These are phyloP conservation scores for Chaunax sp. DNA, from an alignment of 2,797 vertebrate species.

Conservation along the genomic window DNA sequence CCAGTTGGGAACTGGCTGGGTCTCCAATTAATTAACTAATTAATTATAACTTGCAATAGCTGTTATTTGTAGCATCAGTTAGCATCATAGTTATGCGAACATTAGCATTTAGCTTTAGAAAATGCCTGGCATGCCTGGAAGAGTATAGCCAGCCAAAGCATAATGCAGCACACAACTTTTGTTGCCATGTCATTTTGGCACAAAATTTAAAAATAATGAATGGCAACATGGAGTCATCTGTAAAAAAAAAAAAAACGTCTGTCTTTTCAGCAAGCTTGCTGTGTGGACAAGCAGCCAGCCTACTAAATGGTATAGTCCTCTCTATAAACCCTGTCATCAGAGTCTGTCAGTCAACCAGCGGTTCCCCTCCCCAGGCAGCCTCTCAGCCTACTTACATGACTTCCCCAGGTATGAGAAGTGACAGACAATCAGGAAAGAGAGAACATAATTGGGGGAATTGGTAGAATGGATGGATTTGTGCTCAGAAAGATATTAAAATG, in stretches of 20 bases:
- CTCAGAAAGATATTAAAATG: constrained; percentile 40
- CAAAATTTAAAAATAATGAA: too few species aligned
- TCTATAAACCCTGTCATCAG: constrained; percentile 56
- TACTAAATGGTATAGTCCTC: constrained; percentile 62
- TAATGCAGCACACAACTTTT: too few species aligned
- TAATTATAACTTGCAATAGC: too few species aligned
- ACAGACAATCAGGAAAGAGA: constrained; percentile 49
- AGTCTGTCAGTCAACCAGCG: constrained; percentile 55
- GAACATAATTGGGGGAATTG: constrained; percentile 50
- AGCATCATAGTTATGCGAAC: too few species aligned
- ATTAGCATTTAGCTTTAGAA: too few species aligned
- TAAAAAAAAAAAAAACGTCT: not conserved
- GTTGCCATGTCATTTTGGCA: too few species aligned
- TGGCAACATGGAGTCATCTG: too few species aligned
- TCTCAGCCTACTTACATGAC: constrained; percentile 38
- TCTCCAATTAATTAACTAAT: too few species aligned
- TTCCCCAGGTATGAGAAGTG: constrained; percentile 60
- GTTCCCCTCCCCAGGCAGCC: constrained; percentile 17
- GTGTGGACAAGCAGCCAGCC: constrained; percentile 40
- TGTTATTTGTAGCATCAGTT: too few species aligned
- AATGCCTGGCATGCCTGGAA: too few species aligned
- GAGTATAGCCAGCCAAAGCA: too few species aligned
- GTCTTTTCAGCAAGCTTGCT: constrained; percentile 38
- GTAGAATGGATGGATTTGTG: constrained; percentile 23
- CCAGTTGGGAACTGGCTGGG: too few species aligned